Evolutionary conservation across 2,113 vertebrate genomes (phyloP).

Genomic region (Sapajus apella): DNA sequence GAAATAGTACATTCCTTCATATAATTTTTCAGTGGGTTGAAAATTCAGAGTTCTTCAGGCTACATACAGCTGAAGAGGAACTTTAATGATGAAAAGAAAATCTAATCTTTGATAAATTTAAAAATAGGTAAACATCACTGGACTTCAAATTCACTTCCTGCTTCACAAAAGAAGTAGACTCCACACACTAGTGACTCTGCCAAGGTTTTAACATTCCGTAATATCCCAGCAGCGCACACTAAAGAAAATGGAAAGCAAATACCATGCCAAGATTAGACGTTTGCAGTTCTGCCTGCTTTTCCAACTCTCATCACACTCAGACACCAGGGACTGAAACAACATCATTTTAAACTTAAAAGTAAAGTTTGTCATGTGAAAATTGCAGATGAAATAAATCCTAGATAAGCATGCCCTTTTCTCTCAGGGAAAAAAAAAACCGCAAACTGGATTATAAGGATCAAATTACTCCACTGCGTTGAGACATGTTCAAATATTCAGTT

Average conservation of each 20-base stretch:
- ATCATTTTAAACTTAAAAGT: slow-evolving; percentile 81
- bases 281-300: slow-evolving; percentile 77
- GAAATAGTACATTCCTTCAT: neutral
- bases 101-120: slow-evolving; percentile 56
- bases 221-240: slow-evolving; percentile 78
- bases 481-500: slow-evolving; percentile 62
- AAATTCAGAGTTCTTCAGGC: neutral
- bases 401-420: slow-evolving; percentile 74
- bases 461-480: slow-evolving; percentile 43
- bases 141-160: slow-evolving; percentile 33
- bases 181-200: slow-evolving; percentile 69
- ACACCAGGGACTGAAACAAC: slow-evolving; percentile 81
- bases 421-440: slow-evolving; percentile 52
- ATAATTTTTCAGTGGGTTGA: neutral
- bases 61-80: neutral
- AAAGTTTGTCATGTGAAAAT: slow-evolving; percentile 78
- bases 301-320: slow-evolving; percentile 74
- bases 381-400: slow-evolving; percentile 76
- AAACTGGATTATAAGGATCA: slow-evolving; percentile 69
- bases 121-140: slow-evolving; percentile 61
- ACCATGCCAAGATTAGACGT: slow-evolving; percentile 80
- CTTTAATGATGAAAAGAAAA: slow-evolving; percentile 61
- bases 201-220: slow-evolving; percentile 80
- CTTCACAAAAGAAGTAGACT: slow-evolving; percentile 53
- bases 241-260: slow-evolving; percentile 82